Conservation (phyloP, 2,113 vertebrate species). For the Nesospiza acunhae region DNA sequence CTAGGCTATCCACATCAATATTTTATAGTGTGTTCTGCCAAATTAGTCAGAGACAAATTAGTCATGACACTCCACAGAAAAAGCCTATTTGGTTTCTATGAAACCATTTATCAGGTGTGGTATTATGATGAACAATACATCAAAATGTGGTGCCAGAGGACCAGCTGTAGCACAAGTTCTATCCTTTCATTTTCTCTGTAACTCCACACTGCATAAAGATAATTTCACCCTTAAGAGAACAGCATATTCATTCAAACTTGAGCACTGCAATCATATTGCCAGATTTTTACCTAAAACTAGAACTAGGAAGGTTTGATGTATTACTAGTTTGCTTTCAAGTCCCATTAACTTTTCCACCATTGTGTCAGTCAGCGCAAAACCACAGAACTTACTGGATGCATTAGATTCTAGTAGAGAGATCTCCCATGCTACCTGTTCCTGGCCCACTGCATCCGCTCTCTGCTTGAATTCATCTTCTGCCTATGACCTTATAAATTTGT, state of each 20-base stretch:
- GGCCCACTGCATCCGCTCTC: not conserved
- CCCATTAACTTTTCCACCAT: not conserved
- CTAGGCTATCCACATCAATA: not conserved
- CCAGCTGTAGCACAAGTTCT: not conserved
- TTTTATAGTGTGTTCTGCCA: not conserved
- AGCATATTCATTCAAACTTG: not conserved
- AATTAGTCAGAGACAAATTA: not conserved
- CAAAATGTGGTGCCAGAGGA: not conserved
- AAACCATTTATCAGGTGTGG: not conserved
- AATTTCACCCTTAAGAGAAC: not conserved
- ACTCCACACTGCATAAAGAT: not conserved
- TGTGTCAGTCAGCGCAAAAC: not conserved
- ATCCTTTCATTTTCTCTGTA: not conserved
- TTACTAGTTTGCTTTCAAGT: not conserved
- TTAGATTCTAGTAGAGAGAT: not conserved
- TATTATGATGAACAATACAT: not conserved
- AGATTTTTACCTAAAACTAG: not conserved
- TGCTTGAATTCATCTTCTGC: not conserved
- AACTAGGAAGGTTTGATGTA: not conserved
- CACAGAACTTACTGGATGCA: not conserved
- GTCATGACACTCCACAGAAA: not conserved
- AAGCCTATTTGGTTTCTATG: not conserved
- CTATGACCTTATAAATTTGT: not conserved
- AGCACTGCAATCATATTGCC: not conserved
- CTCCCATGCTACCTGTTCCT: not conserved